Base-by-base conservation (phyloP, 2,113 vertebrate genomes). In the Chascanopsetta lugubris region DNA sequence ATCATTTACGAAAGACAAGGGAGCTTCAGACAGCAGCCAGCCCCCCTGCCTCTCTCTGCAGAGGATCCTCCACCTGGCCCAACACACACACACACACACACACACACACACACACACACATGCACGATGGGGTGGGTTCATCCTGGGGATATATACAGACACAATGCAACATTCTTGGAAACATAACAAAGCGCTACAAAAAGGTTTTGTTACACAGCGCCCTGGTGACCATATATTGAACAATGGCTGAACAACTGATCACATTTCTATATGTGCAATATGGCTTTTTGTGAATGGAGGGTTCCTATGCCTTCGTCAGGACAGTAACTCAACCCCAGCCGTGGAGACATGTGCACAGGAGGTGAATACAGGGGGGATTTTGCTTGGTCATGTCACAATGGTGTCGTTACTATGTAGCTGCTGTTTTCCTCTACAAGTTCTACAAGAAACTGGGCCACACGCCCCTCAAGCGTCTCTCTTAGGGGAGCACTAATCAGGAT, bases 1-100 rank as follows among this genome's bases (percentile, higher is more conserved):
- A 86, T 87, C 45, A 88, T 83, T 86, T 82, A 90, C 63, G 84
- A 74, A 75, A 80, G 67, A 85, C 76, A 83, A 62, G 47, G 67
- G 45, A 3, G 42, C 6, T 26, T 21, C 38, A 73, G 57, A 68
- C 50, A 80, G 72, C 65, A 54, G 46, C 24, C 36, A 4, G 45
- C 26, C 18, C 59, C 30, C 12, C 65, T n/a, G n/a, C n/a, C n/a
- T n/a, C n/a, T n/a, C 69, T 63, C 12, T 53, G 77, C 38, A 48
- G 62, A 76, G 38, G 38, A n/a, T 42, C n/a, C 38, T 7, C 38
- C 38, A 42, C 38, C 38, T 42, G 38, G 38, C 12, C 5, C 38
- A 42, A 21, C 20, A 30, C 21, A 10, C 42, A 4, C 10, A 46
- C 32, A 27, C 30, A 53, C 8, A 22, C 43, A 45, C 20, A 48